A percentile compares a stretch with the other conserved stretches of the same genome.
Evolutionary conservation across 2,888 invertebrate species (phyloP).

Genomic region (Cerceris ruficornis): DNA sequence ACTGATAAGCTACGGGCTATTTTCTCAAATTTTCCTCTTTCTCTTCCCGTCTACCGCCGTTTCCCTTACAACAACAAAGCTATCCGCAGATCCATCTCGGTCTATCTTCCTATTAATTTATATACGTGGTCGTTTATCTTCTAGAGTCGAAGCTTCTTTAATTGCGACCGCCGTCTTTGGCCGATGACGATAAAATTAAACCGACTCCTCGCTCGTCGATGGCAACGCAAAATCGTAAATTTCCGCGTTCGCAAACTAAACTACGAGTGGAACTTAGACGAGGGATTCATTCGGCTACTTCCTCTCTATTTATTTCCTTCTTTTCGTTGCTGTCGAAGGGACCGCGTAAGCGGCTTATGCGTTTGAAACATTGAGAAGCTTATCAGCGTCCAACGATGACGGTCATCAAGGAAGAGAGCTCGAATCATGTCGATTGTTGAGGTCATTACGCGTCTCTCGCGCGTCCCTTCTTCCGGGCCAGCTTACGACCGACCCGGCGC

Average conservation of each 20-base stretch:
- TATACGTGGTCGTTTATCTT: too few species aligned
- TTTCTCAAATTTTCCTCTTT: conserved; percentile 20
- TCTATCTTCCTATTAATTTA: too few species aligned
- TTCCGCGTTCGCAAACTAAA: background rate
- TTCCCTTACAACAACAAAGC: background rate
- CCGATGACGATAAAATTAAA: background rate
- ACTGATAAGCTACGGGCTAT: conserved; percentile 20
- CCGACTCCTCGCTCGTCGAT: background rate
- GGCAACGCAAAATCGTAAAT: background rate
- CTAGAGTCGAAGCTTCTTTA: background rate
- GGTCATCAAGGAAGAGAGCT: conserved; percentile 62
- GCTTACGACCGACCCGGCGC: conserved; percentile 30
- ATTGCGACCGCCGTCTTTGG: background rate
- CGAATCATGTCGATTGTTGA: conserved; percentile 63
- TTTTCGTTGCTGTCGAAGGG: conserved; percentile 8
- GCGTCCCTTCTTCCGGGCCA: conserved; percentile 61
- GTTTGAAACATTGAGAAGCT: conserved; percentile 39
- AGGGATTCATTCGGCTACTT: background rate
- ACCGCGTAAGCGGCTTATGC: background rate
- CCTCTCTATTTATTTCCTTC: background rate
- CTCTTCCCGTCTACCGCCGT: background rate
- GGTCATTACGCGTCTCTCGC: conserved; percentile 62
- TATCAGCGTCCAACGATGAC: conserved; percentile 48
- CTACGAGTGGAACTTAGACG: background rate
- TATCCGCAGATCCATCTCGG: background rate